Evolutionary conservation across 2,797 vertebrate species (phyloP), one percentile per base, ranked within the genome.

Genomic region (Leontocebus nigricollis): DNA sequence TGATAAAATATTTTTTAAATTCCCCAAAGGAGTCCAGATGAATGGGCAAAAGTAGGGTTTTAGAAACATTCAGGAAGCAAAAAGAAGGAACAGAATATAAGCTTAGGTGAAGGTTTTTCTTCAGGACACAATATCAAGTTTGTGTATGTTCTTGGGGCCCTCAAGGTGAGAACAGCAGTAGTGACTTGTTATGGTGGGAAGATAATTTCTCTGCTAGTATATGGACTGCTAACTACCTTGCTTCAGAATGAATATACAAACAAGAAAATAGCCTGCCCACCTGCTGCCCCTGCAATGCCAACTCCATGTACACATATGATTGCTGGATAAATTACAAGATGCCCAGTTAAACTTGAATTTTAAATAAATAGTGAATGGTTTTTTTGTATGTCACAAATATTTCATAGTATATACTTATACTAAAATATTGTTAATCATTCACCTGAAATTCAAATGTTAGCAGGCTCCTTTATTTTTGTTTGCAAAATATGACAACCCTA

Each of bases 241-340:
- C 59, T 93, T 94, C 82, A 75, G 80, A 91, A 80, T 84, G 27
- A 88, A 90, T 73, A 89, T 82, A 87, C 41, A 76, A 41, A 33
- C 27, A 64, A 87, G 67, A 41, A 84, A 8, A 22, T 46, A 84
- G 7, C 20, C 36, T 77, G 20, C 44, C 20, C 14, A 81, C 61
- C 67, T 87, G 41, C n/a, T 84, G 61, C 17, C 48, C 17, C 52
- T 75, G n/a, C 24, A 55, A 11, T 94, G 79, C n/a, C 81, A 83
- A 83, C 22, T 87, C 36, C n/a, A 48, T 19, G 19, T 72, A 76
- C 19, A 67, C 26, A 80, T 83, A 92, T 67, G 55, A 13, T 46
- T 88, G 8, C 64, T 75, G 13, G 76, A 93, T 77, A 72, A 81
- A 91, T 48, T 88, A 41, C 14, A 94, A 41, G 26, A 59, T 77